Percentiles rank a stretch among this genome's conserved stretches.
phyloP scores from a whole-genome alignment of 2,113 vertebrate species.

The Neoarius graeffei region DNA sequence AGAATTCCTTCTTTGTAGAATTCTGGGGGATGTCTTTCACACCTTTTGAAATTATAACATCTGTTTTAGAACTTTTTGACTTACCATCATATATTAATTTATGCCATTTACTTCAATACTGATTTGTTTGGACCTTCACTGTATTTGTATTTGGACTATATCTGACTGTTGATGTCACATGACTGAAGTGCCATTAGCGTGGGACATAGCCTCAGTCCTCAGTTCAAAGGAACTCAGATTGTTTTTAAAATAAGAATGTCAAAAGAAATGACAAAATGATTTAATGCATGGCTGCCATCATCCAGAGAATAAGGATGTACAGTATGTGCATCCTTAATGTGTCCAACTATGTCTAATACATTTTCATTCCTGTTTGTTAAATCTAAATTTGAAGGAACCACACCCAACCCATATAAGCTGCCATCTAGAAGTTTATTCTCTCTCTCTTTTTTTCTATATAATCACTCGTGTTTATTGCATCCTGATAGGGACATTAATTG shows the following conservation, averaged over 20 bases:
- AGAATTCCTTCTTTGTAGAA: too few species aligned
- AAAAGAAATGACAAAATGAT: too few species aligned
- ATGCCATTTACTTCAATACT: neutral
- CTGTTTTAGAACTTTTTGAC: too few species aligned
- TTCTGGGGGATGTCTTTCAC: too few species aligned
- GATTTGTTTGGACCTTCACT: neutral
- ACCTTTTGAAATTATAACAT: too few species aligned
- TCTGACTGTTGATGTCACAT: neutral
- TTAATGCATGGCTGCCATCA: too few species aligned
- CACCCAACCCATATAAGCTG: neutral
- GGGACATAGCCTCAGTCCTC: neutral
- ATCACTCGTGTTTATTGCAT: neutral
- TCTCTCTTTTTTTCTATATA: neutral
- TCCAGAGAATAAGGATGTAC: too few species aligned
- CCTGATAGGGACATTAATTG: neutral
- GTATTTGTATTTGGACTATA: neutral
- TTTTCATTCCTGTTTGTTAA: neutral
- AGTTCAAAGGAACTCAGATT: neutral
- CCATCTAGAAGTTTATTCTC: neutral
- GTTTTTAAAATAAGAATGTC: neutral
- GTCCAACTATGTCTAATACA: neutral
- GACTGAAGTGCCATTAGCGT: neutral
- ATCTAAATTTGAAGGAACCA: neutral
- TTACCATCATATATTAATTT: too few species aligned
- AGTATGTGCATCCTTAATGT: neutral